Evolutionary conservation across 2,797 vertebrate genomes (phyloP), one percentile per base, ranked within the genome.

Genomic region (Rhinophrynus dorsalis): DNA sequence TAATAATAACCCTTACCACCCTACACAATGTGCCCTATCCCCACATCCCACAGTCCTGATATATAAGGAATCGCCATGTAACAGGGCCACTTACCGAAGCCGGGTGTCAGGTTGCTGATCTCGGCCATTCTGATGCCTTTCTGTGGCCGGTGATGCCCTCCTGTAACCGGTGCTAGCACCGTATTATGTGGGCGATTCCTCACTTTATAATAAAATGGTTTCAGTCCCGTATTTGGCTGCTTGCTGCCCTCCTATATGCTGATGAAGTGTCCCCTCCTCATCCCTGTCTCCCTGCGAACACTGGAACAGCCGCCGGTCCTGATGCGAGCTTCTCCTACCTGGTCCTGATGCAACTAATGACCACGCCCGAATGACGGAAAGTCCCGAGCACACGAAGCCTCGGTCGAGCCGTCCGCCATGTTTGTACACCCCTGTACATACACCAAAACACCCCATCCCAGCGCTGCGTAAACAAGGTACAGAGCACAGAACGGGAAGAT

Each of bases 11-110:
- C n/a, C 6, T 8, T 6, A n/a, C 2, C 17, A 10, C 18, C 44
- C 7, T 6, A 21, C 3, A 5, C 18, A 47, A 3, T 1, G 3
- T 38, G 35, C 44, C 44, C 18, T 5, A 47, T 23, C 21, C 15
- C 40, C 13, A 18, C 40, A 8, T 8, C 35, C 11, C 35, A 38
- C 8, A 1, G 35, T 13, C 9, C 35, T 3, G n/a, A n/a, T n/a
- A n/a, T n/a, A n/a, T n/a, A n/a, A n/a, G n/a, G n/a, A n/a, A n/a
- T n/a, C n/a, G n/a, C n/a, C n/a, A n/a, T n/a, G n/a, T n/a, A n/a
- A n/a, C n/a, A n/a, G n/a, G n/a, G n/a, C n/a, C 67, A 82, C 87
- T 90, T 78, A 89, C 88, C 88, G 71, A 88, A 87, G 78, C 80
- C 76, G 59, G 84, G 86, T 42, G 74, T 79, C 68, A 89, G 80